Evolutionary conservation across 2,888 invertebrate genomes (phyloP), one percentile per base, ranked within the genome.

Genomic region (Melinaea marsaeus): DNA sequence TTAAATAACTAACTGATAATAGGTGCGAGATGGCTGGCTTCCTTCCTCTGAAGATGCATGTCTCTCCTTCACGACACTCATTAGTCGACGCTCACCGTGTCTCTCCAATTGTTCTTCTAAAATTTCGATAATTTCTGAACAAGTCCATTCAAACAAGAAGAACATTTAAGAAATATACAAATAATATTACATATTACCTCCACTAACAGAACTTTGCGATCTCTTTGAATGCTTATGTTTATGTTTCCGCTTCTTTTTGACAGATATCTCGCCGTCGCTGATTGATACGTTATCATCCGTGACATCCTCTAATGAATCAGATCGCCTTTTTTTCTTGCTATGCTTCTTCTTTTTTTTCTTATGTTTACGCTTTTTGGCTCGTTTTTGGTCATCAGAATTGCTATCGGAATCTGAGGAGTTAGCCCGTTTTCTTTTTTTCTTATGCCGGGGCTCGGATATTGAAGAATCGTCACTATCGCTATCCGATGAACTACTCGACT

Each of bases 291-390:
- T 83, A 58, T 83, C 84, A 2, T 71, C 80, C 2, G 86, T 85
- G 7, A 74, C 78, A 65, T 78, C 77, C 3, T 74, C 81, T 3
- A 73, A 79, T 1, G 89, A 88, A 62, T 76, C 79, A 1, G 83
- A 80, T 46, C 85, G 88, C 65, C 84, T 80, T 70, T 88, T 90
- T 74, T 85, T 90, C 75, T 91, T 91, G 13, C 75, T 77, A 64
- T 91, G 91, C 72, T 91, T 91, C 80, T 88, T 90, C 79, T 91
- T 91, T 79, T 91, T 91, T 71, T 91, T 91, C 79, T 91, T 91
- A 64, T 91, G 91, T 70, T 91, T 91, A 32, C 90, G 86, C 77
- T 89, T 91, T 69, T 90, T 91, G 4, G 80, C 73, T 32, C 86
- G 86, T 65, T 83, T 86, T 61, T 85, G 86, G 32, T 81, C 85